Evolutionary conservation across 2,888 invertebrate genomes (phyloP).

Genomic region (Athripsodes cinereus): DNA sequence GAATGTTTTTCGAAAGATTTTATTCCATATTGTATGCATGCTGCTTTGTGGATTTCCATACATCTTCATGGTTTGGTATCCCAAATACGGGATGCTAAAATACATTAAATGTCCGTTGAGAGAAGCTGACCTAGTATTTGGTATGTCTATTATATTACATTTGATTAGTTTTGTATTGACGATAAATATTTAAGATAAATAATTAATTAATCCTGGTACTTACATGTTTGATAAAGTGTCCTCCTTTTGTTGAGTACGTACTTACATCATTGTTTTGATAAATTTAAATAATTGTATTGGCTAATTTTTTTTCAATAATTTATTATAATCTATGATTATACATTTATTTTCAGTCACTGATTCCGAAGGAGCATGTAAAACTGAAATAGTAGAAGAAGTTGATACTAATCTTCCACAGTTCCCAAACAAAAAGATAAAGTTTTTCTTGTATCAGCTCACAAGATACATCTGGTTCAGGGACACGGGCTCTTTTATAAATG

Average conservation of each 20-base stretch:
- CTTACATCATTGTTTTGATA: too few relatives aligned
- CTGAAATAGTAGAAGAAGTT: slow-evolving; percentile 41
- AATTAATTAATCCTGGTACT: too few relatives aligned
- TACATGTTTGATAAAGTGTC: too few relatives aligned
- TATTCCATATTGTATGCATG: slow-evolving; percentile 49
- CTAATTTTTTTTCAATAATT: not conserved
- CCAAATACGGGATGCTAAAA: slow-evolving; percentile 48
- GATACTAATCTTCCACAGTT: slow-evolving; percentile 44
- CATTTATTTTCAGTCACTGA: slow-evolving; percentile 42
- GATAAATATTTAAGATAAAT: too few relatives aligned
- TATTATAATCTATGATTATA: not conserved
- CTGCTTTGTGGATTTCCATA: slow-evolving; percentile 52
- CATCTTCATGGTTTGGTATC: slow-evolving; percentile 51
- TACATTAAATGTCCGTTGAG: slow-evolving; percentile 52
- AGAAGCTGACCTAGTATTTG: slow-evolving; percentile 50
- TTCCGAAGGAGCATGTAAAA: slow-evolving; percentile 41
- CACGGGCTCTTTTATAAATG: slow-evolving; percentile 44
- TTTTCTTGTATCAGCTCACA: slow-evolving; percentile 51
- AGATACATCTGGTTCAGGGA: slow-evolving; percentile 52
- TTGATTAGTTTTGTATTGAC: too few relatives aligned
- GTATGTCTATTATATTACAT: too few relatives aligned
- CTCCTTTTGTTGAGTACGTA: too few relatives aligned
- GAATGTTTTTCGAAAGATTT: slow-evolving; percentile 38
- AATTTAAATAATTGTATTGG: too few relatives aligned
- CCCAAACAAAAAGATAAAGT: slow-evolving; percentile 43